Evolutionary conservation across 2,113 vertebrate species (phyloP).

Genomic region (Equus przewalskii): DNA sequence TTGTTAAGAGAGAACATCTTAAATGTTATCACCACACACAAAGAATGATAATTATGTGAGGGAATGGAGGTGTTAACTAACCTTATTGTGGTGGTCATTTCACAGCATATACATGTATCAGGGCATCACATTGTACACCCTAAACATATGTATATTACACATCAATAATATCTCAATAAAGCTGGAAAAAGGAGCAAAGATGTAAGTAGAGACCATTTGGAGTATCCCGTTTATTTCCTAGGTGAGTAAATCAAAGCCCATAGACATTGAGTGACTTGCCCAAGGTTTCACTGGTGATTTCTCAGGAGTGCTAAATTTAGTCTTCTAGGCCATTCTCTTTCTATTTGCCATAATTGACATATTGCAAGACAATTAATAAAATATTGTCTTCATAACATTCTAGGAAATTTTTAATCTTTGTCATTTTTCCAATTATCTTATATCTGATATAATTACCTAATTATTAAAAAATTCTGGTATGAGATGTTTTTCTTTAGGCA

Average conservation of each 20-base stretch:
- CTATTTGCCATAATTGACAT: neutral
- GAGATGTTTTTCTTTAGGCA: neutral
- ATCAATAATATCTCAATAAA: neutral
- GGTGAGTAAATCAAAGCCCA: neutral
- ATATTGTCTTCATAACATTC: slow-evolving; percentile 9
- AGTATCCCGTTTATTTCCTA: neutral
- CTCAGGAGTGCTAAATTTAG: neutral
- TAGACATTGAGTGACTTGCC: neutral
- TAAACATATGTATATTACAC: neutral
- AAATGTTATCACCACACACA: neutral
- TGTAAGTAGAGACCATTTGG: neutral
- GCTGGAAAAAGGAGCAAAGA: neutral
- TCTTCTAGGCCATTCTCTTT: neutral
- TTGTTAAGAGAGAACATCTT: neutral
- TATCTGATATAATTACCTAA: neutral
- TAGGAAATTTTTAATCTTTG: neutral
- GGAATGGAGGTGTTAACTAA: neutral
- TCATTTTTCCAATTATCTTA: slow-evolving; percentile 1
- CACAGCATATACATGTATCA: neutral
- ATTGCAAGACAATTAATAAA: neutral
- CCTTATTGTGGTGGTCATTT: neutral
- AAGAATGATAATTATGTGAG: neutral
- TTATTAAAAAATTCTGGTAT: neutral
- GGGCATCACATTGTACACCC: neutral
- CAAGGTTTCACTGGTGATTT: neutral